Evolutionary conservation across 1,140 invertebrate species (phyloP).

Genomic region (Eubasilissa regina): DNA sequence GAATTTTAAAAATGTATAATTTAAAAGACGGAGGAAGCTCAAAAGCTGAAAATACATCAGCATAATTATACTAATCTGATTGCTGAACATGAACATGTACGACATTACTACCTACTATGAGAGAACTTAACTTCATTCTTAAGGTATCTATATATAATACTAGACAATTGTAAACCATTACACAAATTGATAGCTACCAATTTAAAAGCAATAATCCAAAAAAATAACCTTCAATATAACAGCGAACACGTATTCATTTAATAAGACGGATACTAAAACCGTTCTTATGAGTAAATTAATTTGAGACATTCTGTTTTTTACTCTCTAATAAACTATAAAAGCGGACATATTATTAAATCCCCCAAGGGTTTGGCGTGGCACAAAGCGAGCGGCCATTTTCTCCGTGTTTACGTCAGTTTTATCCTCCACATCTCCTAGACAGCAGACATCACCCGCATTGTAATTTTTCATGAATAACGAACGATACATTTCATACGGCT

Average conservation of each 20-base stretch:
- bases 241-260: conserved; percentile 5
- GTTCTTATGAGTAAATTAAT: conserved; percentile 13
- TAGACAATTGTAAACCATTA: background rate
- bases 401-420: conserved; percentile 3
- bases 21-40: too few species aligned
- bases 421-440: conserved; percentile 22
- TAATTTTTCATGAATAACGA: conserved; percentile 31
- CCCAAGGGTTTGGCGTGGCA: background rate
- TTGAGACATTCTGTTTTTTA: conserved; percentile 29
- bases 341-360: conserved; percentile 19
- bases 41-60: too few species aligned
- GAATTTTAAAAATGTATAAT: too few species aligned
- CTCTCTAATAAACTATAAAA: conserved; percentile 27
- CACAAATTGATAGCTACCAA: background rate
- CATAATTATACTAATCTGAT: too few species aligned
- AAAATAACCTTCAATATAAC: background rate
- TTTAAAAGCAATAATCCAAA: background rate
- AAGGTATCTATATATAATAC: too few species aligned
- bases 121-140: too few species aligned
- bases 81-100: too few species aligned
- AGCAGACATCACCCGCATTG: conserved; percentile 17
- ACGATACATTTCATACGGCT: conserved; percentile 23
- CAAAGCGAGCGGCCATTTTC: conserved; percentile 11
- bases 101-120: too few species aligned
- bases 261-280: background rate